Evolutionary conservation across 2,113 vertebrate species (phyloP).

Genomic region (Bothrops jararaca): DNA sequence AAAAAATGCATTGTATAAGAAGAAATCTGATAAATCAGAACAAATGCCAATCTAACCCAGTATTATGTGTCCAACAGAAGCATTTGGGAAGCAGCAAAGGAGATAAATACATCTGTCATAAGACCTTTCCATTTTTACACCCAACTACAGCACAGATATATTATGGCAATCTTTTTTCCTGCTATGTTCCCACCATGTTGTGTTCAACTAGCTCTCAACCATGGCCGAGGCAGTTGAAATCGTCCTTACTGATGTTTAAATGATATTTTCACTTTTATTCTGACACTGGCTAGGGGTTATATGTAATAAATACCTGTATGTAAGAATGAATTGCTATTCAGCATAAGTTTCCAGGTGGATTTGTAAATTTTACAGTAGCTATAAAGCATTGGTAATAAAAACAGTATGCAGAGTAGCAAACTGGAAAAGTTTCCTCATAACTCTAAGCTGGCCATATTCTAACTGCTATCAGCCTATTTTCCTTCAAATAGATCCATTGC

Average conservation of each 20-base stretch:
- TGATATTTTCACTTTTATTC: not conserved
- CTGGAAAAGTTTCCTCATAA: not conserved
- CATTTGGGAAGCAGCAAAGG: not conserved
- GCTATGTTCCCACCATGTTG: not conserved
- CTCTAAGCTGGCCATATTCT: not conserved
- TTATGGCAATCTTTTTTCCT: not conserved
- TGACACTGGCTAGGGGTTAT: not conserved
- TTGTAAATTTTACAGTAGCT: not conserved
- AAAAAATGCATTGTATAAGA: not conserved
- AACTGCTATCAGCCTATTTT: not conserved
- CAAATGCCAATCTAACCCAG: not conserved
- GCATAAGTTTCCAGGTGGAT: not conserved
- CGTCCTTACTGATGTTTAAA: not conserved
- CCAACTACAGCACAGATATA: not conserved
- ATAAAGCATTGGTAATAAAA: not conserved
- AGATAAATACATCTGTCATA: not conserved
- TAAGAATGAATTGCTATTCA: not conserved
- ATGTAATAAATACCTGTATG: not conserved
- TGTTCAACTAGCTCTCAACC: not conserved
- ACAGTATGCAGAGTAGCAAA: not conserved
- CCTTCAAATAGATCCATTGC: not conserved
- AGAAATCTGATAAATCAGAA: not conserved
- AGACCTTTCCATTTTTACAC: not conserved
- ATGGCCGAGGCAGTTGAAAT: not conserved
- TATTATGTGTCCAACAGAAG: not conserved